Evolutionary conservation across 1,140 invertebrate genomes (phyloP).

Genomic region (Gryon sp.): DNA sequence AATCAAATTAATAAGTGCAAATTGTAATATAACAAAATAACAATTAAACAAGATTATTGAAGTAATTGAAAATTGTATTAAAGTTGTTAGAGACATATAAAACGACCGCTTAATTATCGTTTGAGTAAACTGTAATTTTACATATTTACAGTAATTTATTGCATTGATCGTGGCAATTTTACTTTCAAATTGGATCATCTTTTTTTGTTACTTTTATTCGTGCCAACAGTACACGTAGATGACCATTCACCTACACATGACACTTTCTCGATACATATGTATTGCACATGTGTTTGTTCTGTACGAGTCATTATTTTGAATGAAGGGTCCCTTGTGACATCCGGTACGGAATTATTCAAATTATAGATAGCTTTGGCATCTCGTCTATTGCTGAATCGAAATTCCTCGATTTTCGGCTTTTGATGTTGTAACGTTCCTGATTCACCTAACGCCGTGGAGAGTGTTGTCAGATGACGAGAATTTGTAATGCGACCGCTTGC

Average conservation of each 20-base stretch:
- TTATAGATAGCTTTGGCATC: constrained; percentile 50
- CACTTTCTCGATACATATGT: constrained; percentile 4
- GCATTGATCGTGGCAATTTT: constrained; percentile 2
- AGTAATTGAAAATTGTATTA: too few relatives aligned
- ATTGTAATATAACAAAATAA: too few relatives aligned
- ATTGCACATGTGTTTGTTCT: constrained; percentile 34
- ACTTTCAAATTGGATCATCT: not conserved
- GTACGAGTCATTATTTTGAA: constrained; percentile 48
- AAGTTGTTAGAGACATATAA: too few relatives aligned
- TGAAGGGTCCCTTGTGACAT: constrained; percentile 47
- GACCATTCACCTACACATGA: constrained; percentile 21
- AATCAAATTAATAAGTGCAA: too few relatives aligned
- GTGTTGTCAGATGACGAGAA: constrained; percentile 26
- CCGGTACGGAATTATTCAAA: constrained; percentile 47
- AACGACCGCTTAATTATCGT: too few relatives aligned
- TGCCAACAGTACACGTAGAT: constrained; percentile 1
- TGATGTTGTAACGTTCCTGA: constrained; percentile 26
- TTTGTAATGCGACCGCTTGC: constrained; percentile 31
- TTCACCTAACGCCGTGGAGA: not conserved
- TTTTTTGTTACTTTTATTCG: not conserved
- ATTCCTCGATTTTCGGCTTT: constrained; percentile 43
- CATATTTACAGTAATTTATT: not conserved
- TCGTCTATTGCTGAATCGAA: constrained; percentile 30
- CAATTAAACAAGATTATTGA: too few relatives aligned
- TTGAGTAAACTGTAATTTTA: not conserved